Evolutionary conservation across 2,797 vertebrate species (phyloP), one percentile per base, ranked within the genome.

Genomic region (Atherinosoma microstoma): DNA sequence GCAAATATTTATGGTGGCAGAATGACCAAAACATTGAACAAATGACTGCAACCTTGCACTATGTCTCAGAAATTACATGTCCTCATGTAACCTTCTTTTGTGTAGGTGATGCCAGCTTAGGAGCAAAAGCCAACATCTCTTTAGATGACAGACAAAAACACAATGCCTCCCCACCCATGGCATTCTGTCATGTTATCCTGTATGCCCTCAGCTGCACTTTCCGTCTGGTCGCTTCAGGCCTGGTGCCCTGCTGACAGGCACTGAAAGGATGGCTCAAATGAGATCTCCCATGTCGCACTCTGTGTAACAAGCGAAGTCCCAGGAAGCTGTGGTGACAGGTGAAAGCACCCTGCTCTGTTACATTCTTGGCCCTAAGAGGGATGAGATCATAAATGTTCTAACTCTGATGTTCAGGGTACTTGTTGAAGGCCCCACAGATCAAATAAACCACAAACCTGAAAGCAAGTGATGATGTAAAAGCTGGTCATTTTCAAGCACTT

Each of bases 221-320:
- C 78, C 36, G 62, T 80, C 68, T 42, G 65, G 73, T 38, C 0
- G 40, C 67, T 42, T 38, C 13, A 12, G 66, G 53, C 64, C 13
- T 7, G 47, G n/a, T 24, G 62, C 35, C 60, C 71, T 2, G 65
- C 60, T 84, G 85, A 86, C 69, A 83, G 78, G 54, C 16, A 51
- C 64, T 83, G 88, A 87, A 87, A 87, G 83, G 73, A 76, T 65
- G 35, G 73, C 85, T 79, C 79, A 47, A 75, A 78, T 49, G 47
- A 79, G 78, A 82, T 79, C 76, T 82, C 84, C 78, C 63, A 29
- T 87, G 84, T 76, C 1, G 76, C 84, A 73, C 84, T 87, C 75
- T 76, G 80, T 78, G 76, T 85, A 89, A 89, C 84, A 80, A 87
- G 74, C 59, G 6, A 73, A 75, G 81, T 72, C 74, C 59, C 59